Percentiles rank a stretch among this genome's conserved stretches.
Conservation (phyloP, 2,888 invertebrate species). For the Electrophaes corylata region DNA sequence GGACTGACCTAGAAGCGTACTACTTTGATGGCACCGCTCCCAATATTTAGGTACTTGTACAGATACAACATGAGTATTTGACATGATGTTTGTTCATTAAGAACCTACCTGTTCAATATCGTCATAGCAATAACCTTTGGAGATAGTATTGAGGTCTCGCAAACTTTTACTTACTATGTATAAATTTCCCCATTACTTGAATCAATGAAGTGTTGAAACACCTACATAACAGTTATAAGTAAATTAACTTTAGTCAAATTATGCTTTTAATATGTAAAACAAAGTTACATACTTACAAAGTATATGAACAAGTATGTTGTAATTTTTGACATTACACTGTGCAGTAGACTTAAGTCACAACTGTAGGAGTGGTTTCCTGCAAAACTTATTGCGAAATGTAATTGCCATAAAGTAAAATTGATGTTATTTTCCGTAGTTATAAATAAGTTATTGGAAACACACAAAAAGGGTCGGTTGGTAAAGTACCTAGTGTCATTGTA, state of each 20-base stretch:
- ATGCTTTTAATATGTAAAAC: conserved; percentile 14
- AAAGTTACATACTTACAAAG: conserved; percentile 36
- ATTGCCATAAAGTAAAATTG: conserved; percentile 7
- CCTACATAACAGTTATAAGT: conserved; percentile 44
- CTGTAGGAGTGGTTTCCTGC: conserved; percentile 16
- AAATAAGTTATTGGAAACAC: neutral
- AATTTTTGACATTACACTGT: conserved; percentile 35
- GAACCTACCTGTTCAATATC: too few relatives aligned
- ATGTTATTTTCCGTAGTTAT: conserved; percentile 4
- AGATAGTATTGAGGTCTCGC: too few relatives aligned
- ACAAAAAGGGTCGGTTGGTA: neutral
- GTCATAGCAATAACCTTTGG: neutral
- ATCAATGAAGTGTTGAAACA: conserved; percentile 48
- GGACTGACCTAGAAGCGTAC: too few relatives aligned
- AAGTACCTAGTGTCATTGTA: neutral
- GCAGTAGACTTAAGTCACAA: conserved; percentile 15
- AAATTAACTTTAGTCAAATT: neutral
- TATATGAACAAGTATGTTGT: conserved; percentile 30
- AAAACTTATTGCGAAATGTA: conserved; percentile 29
- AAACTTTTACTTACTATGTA: conserved; percentile 68
- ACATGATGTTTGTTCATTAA: too few relatives aligned
- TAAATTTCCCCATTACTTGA: conserved; percentile 59
- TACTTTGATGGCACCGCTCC: too few relatives aligned
- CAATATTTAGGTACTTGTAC: too few relatives aligned
- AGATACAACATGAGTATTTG: too few relatives aligned